phyloP scores from a whole-genome alignment of 2,113 vertebrate genomes.

The Proterorhinus semilunaris region DNA sequence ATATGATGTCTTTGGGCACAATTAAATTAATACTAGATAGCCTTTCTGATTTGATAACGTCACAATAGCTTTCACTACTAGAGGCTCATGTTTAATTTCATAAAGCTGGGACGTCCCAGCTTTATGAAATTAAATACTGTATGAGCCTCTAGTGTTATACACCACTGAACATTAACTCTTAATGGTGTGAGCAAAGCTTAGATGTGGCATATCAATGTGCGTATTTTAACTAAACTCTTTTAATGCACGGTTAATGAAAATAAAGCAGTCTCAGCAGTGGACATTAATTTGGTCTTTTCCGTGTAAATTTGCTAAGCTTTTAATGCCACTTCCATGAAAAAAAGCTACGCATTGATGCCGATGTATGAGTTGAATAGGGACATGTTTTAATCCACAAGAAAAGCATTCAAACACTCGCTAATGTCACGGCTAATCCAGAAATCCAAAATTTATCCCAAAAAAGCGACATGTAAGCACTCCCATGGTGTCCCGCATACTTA shows the following conservation, averaged over 20 bases:
- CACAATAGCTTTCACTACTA: no score
- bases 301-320: slow-evolving; percentile 58
- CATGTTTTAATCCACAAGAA: slow-evolving; percentile 64
- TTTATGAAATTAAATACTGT: no score
- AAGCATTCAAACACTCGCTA: slow-evolving; percentile 62
- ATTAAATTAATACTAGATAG: no score
- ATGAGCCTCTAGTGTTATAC: no score
- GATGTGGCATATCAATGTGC: slow-evolving; percentile 40
- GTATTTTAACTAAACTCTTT: slow-evolving; percentile 41
- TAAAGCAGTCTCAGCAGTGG: slow-evolving; percentile 33
- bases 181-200: slow-evolving; percentile 7
- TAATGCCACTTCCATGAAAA: slow-evolving; percentile 58
- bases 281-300: slow-evolving; percentile 46
- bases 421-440: slow-evolving; percentile 68
- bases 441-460: slow-evolving; percentile 65
- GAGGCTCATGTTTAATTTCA: no score
- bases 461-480: slow-evolving; percentile 69
- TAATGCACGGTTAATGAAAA: slow-evolving; percentile 49
- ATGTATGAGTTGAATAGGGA: slow-evolving; percentile 54
- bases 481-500: slow-evolving; percentile 8
- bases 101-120: no score
- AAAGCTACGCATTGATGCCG: slow-evolving; percentile 57
- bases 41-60: no score
- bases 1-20: no score
- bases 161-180: background rate